Evolutionary conservation across 2,113 vertebrate species (phyloP), one percentile per base, ranked within the genome.

Genomic region (Lepidothrix coronata): DNA sequence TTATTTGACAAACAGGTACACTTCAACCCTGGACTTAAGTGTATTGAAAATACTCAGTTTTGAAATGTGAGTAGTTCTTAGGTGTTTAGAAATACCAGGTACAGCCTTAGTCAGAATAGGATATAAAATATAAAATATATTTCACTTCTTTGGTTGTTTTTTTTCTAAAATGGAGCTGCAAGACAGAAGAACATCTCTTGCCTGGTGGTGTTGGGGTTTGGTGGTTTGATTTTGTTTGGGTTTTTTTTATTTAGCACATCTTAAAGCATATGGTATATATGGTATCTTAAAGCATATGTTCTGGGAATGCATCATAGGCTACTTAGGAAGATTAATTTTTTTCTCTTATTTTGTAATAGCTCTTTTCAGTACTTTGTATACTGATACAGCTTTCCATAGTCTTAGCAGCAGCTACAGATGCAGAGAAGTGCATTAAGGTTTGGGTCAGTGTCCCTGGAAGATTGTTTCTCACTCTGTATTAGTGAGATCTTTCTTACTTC

Each of bases 231-330:
- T 72, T 39, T 20, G 1, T 62, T 28, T 39, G 58, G 27, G 14
- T 12, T 30, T 20, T 7, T 46, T 14, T 18, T 30, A 35, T 1
- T 67, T 43, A 43, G 8, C 23, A 6, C 0, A 0, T 51, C 23
- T 58, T 65, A 57, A 89, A 43, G 22, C 28, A 24, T 46, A 14
- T 11, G 9, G 5, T 63, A 3, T 33, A 52, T 27, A 52, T 52
- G 51, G 14, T 14, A 0, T 51, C 20, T 58, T 68, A 57, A 89
- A 48, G 24, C 23, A 22, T 46, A 3, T 43, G 13, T 74, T 82
- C 39, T 78, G 63, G 13, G 23, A 49, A 14, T 31, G 12, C 35
- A 54, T 41, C 6, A 2, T 33, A 33, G 63, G 7, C 46, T 94
- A 39, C n/a, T 28, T 79, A 43, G 54, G 54, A 88, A 62, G 33